Evolutionary conservation across 2,113 vertebrate species (phyloP), one percentile per base, ranked within the genome.

Genomic region (Butorides virescens): DNA sequence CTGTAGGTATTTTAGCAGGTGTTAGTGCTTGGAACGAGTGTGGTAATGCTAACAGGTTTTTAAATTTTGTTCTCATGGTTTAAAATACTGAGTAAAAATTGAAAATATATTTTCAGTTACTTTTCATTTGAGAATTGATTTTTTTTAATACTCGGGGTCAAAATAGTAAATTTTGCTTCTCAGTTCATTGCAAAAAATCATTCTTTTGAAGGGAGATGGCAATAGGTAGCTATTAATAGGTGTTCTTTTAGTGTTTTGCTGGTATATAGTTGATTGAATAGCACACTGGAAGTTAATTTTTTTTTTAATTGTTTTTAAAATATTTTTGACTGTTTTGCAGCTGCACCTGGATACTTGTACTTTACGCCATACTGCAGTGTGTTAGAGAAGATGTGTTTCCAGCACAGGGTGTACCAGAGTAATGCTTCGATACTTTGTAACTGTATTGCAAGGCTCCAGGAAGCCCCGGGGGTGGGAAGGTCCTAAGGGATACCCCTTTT

Each of bases 391-490:
- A 16, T 74, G 23, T 23, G 7, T 49, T 74, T 37, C 32, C 23
- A 42, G 39, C 5, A 2, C n/a, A 11, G n/a, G 12, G 1, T 7
- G 20, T 66, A 25, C 8, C 9, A 20, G 11, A 19, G 10, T 9
- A 23, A 2, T 37, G 22, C 27, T 73, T 58, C 0, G 21, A 29
- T 85, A 53, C 39, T 81, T 81, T 14, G 5, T 85, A 56, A n/a
- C 59, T 0, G 50, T 26, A 10, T 20, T 19, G 4, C 20, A 12
- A 2, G 16, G 12, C 47, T 76, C 14, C 3, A 1, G 62, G 36
- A 83, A 79, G 46, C 44, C 26, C 26, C 5, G 1, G 9, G 6
- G 19, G 30, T 0, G 0, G 4, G n/a, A 50, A 19, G 23, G 19
- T 68, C 46, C 27, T 86, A 34, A 26, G 59, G 59, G 30, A 53